These are phyloP conservation scores for Varroa destructor DNA, from an alignment of 1,140 invertebrate species.

Conservation along the genomic window DNA sequence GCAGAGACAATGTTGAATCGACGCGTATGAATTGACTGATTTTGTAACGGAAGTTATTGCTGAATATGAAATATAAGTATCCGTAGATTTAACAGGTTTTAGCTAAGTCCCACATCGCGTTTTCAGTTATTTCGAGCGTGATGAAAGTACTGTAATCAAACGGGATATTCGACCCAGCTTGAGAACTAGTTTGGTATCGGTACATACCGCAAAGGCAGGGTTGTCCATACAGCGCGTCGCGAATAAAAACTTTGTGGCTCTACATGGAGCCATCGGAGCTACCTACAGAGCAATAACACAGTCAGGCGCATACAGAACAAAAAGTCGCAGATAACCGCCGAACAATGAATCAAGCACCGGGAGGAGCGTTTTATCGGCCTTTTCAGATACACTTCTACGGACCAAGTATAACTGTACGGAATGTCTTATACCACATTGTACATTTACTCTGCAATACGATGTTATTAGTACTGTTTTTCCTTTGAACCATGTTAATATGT, in stretches of 20 bases:
- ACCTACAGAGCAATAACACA: too few species aligned
- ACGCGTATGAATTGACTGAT: too few species aligned
- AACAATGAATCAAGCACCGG: background rate
- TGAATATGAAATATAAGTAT: too few species aligned
- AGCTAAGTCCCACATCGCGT: too few species aligned
- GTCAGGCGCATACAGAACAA: too few species aligned
- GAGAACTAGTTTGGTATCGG: background rate
- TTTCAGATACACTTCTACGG: background rate
- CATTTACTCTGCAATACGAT: background rate
- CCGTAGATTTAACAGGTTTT: too few species aligned
- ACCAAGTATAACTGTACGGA: background rate
- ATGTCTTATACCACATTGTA: background rate
- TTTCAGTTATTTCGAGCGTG: too few species aligned
- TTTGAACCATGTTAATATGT: background rate
- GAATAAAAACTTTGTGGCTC: conserved; percentile 1
- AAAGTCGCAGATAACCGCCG: background rate
- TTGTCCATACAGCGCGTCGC: conserved; percentile 20
- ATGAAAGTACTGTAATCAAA: too few species aligned
- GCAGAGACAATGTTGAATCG: too few species aligned
- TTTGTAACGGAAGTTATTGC: too few species aligned
- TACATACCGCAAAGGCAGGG: conserved; percentile 18
- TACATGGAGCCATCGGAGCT: too few species aligned
- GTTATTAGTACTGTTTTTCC: background rate
- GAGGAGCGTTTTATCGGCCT: background rate
- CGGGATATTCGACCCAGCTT: too few species aligned